These are phyloP conservation scores for Temnopleurus reevesii DNA, from an alignment of 53 echinoderm and acorn worm genomes.

Conservation along the genomic window DNA sequence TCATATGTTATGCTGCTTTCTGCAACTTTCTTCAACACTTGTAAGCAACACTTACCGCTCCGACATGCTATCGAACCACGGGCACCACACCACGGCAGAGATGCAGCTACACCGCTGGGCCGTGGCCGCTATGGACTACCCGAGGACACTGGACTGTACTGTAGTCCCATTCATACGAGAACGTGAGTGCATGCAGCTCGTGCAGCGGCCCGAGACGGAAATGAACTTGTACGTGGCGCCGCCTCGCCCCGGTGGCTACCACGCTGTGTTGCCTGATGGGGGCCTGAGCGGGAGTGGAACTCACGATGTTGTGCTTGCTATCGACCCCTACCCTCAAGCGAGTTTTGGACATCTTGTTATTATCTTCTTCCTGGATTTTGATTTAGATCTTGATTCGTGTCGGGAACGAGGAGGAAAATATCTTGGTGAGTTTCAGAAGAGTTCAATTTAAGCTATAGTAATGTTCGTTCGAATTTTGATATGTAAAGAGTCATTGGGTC, in stretches of 20 bases:
- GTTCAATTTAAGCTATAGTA: too few relatives aligned
- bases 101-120: conserved; percentile 72
- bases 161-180: conserved; percentile 73
- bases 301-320: conserved; percentile 83
- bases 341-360: conserved; percentile 95
- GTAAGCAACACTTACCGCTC: conserved; percentile 53
- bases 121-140: conserved; percentile 63
- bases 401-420: conserved; percentile 68
- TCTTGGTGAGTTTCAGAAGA: conserved; percentile 65
- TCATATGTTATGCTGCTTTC: conserved; percentile 49
- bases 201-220: conserved; percentile 54
- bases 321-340: conserved; percentile 85
- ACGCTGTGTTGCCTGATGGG: conserved; percentile 83
- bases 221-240: conserved; percentile 89
- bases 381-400: conserved; percentile 74
- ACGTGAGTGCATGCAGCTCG: conserved; percentile 71
- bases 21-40: conserved; percentile 45
- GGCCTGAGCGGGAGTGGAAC: conserved; percentile 78
- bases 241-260: conserved; percentile 61
- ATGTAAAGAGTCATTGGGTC: too few relatives aligned
- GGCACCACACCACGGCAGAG: conserved; percentile 54
- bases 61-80: conserved; percentile 31
- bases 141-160: conserved; percentile 77
- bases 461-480: too few relatives aligned
- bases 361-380: conserved; percentile 80